phyloP scores from a whole-genome alignment of 2,113 vertebrate genomes.

The human region GRCh38 chr6:145803001-145803500 shows the following conservation, averaged over 20 bases:
- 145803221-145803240: neutral
- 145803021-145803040: neutral
- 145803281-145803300: neutral
- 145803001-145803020: neutral
- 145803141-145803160: neutral
- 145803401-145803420: neutral
- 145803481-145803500: neutral
- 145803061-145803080: neutral
- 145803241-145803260: neutral
- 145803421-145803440: neutral
- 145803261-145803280: neutral
- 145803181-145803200: neutral
- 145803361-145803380: neutral
- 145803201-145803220: neutral
- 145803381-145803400: conserved; percentile 30
- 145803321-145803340: neutral
- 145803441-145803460: conserved; percentile 37
- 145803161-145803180: neutral
- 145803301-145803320: neutral
- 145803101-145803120: neutral
- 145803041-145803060: neutral
- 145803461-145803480: neutral
- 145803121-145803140: neutral
- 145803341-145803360: neutral
- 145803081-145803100: neutral